These are phyloP conservation scores for Erynnis tages DNA, from an alignment of 2,888 invertebrate species.

Conservation along the genomic window DNA sequence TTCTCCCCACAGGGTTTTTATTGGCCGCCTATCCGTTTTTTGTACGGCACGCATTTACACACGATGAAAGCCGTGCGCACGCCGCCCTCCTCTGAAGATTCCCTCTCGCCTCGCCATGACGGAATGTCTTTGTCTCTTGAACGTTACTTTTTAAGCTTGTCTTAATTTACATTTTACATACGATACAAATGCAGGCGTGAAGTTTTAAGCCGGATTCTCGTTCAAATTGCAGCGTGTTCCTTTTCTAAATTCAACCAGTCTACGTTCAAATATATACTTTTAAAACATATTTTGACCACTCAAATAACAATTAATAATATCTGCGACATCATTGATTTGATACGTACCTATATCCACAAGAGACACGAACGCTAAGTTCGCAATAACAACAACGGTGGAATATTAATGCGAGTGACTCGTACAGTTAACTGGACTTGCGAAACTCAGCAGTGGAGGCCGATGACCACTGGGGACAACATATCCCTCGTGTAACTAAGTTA, in stretches of 20 bases:
- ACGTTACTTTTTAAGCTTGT: conserved; percentile 47
- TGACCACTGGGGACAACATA: conserved; percentile 66
- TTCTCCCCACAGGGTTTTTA: conserved; percentile 76
- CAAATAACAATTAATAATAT: conserved; percentile 9
- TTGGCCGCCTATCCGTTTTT: conserved; percentile 77
- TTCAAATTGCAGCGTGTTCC: conserved; percentile 22
- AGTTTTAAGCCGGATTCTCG: conserved; percentile 22
- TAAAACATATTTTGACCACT: conserved; percentile 15
- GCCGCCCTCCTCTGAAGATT: conserved; percentile 68
- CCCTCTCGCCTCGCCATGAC: conserved; percentile 64
- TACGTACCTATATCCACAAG: conserved; percentile 37
- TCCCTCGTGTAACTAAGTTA: no score
- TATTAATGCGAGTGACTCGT: conserved; percentile 74
- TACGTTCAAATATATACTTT: no score
- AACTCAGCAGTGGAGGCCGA: conserved; percentile 75
- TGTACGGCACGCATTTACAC: conserved; percentile 69
- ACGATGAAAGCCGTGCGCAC: conserved; percentile 70
- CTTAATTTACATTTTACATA: conserved; percentile 43
- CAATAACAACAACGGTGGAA: conserved; percentile 68
- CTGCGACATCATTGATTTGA: conserved; percentile 25
- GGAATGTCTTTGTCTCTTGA: conserved; percentile 69
- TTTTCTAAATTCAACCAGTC: no score
- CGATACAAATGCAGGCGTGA: conserved; percentile 34
- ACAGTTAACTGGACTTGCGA: conserved; percentile 78
- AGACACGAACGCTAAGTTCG: conserved; percentile 60